A percentile compares a stretch with the other conserved stretches of the same genome.
phyloP scores from a whole-genome alignment of 1,140 invertebrate genomes.

The Dermatophagoides farinae region DNA sequence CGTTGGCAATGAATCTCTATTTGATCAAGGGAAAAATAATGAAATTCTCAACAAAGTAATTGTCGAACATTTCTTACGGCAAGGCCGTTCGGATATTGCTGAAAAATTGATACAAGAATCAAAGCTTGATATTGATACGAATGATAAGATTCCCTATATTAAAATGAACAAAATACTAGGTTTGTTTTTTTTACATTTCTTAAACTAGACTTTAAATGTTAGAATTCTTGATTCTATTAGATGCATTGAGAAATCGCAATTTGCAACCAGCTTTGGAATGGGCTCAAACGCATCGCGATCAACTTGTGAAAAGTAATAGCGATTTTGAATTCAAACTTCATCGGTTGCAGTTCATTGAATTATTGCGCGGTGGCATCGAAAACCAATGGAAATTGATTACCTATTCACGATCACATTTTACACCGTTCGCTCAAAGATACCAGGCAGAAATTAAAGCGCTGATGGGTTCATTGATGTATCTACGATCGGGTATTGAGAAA shows the following conservation, averaged over 20 bases:
- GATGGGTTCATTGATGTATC: conserved; percentile 67
- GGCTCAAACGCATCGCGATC: conserved; percentile 26
- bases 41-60: conserved; percentile 79
- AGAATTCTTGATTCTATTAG: conserved; percentile 42
- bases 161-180: conserved; percentile 9
- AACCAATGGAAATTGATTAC: conserved; percentile 52
- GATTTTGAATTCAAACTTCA: conserved; percentile 70
- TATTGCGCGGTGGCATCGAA: conserved; percentile 42
- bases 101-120: conserved; percentile 44
- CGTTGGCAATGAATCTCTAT: conserved; percentile 23
- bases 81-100: conserved; percentile 73
- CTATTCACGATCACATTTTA: conserved; percentile 66
- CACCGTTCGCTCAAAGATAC: conserved; percentile 54
- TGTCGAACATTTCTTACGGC: conserved; percentile 82
- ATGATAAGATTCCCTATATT: conserved; percentile 15
- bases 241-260: conserved; percentile 52
- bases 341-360: conserved; percentile 44
- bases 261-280: conserved; percentile 56
- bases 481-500: conserved; percentile 50
- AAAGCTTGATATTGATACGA: conserved; percentile 26
- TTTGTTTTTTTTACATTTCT: neutral
- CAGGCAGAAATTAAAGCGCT: conserved; percentile 69
- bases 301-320: conserved; percentile 32
- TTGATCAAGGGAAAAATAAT: conserved; percentile 31
- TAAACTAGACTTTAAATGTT: neutral